Percentiles rank a stretch among this genome's conserved stretches.
phyloP scores from a whole-genome alignment of 1,140 invertebrate species.

The Orussus abietinus region DNA sequence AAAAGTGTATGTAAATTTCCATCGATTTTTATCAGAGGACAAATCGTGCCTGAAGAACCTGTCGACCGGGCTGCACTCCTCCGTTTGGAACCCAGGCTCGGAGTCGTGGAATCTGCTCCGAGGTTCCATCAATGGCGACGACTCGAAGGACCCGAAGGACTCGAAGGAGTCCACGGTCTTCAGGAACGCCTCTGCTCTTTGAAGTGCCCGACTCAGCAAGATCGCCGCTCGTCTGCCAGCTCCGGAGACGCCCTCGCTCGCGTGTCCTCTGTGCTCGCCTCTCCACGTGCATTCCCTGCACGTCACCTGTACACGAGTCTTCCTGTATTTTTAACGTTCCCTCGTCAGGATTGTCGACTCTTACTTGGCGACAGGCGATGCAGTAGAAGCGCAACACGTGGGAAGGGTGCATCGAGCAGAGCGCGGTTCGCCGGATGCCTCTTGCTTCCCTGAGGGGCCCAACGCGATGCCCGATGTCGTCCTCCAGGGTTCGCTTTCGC shows the following conservation, averaged over 20 bases:
- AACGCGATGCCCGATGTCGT: conserved; percentile 33
- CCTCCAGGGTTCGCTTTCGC: conserved; percentile 26
- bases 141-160: no score
- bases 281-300: conserved; percentile 48
- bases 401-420: conserved; percentile 41
- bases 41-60: no score
- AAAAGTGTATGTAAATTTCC: no score
- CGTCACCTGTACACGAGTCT: conserved; percentile 28
- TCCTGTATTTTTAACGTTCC: background rate
- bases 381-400: conserved; percentile 45
- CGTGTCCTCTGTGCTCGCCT: conserved; percentile 41
- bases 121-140: no score
- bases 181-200: conserved; percentile 32
- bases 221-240: conserved; percentile 33
- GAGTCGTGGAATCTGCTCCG: no score
- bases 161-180: no score
- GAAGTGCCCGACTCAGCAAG: conserved; percentile 27
- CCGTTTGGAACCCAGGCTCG: no score
- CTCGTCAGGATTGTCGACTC: no score
- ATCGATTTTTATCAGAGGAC: no score
- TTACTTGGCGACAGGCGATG: conserved; percentile 45
- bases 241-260: conserved; percentile 38
- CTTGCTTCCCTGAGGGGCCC: conserved; percentile 45
- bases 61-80: no score
- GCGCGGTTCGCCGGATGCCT: conserved; percentile 34